phyloP scores from a whole-genome alignment of 2,113 vertebrate genomes.

The Sebastes schlegelii region DNA sequence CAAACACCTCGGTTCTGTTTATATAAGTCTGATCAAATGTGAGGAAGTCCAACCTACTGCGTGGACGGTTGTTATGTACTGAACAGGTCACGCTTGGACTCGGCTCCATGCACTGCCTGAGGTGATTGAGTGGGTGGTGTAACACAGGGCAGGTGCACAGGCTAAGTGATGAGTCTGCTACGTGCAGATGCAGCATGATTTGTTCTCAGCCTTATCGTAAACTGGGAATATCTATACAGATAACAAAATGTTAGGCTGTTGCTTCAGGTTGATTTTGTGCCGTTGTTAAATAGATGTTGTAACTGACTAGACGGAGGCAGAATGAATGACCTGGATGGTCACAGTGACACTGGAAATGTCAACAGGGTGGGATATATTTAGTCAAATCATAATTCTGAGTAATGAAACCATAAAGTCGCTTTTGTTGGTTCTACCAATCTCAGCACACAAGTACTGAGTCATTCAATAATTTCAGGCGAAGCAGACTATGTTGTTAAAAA shows the following conservation, averaged over 20 bases:
- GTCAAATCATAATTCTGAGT: not conserved
- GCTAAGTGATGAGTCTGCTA: slow-evolving; percentile 68
- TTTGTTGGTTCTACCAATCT: not conserved
- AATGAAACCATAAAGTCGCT: not conserved
- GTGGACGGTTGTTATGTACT: slow-evolving; percentile 74
- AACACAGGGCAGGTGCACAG: slow-evolving; percentile 73
- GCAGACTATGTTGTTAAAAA: not conserved
- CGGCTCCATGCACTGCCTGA: slow-evolving; percentile 57
- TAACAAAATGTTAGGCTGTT: slow-evolving; percentile 25
- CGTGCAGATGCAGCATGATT: slow-evolving; percentile 63
- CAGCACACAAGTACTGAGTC: too few relatives aligned
- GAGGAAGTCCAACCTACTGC: slow-evolving; percentile 53
- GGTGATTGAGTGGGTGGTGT: slow-evolving; percentile 64
- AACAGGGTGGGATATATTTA: slow-evolving; percentile 4
- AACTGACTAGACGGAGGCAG: not conserved
- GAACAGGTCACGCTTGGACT: slow-evolving; percentile 75
- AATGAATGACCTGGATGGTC: not conserved
- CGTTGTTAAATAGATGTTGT: slow-evolving; percentile 9
- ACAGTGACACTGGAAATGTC: slow-evolving; percentile 10
- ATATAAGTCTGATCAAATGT: slow-evolving; percentile 58
- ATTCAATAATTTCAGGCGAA: not conserved
- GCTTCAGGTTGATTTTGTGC: slow-evolving; percentile 11
- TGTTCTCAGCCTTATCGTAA: slow-evolving; percentile 41
- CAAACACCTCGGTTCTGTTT: slow-evolving; percentile 55
- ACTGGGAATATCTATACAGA: slow-evolving; percentile 56